Base-by-base conservation (phyloP, 1,140 invertebrate species). In the Trichoplusia ni region DNA sequence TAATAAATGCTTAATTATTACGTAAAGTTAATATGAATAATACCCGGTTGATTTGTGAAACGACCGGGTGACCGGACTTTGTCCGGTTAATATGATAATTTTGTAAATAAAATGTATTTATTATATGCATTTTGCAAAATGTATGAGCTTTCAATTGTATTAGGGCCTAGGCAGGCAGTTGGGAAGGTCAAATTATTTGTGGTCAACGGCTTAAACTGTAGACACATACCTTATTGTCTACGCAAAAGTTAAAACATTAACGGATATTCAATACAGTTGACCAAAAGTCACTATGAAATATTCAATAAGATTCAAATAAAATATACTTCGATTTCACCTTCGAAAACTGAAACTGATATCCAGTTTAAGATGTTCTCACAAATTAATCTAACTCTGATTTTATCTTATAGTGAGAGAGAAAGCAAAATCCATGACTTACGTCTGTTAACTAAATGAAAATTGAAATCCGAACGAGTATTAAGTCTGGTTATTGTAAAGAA, bases 71-170 rank as follows among this genome's bases (percentile, higher is more conserved):
- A 2, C 7, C 7, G 21, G 33, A 53, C 21, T 54, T 23, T 29
- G 21, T 13, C 19, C 53, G 14, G 5, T 29, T 23, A n/a, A 7
- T 19, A n/a, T 13, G 40, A 18, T 60, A 51, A 54, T 63, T 59
- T 64, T 65, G 58, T 70, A 66, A 58, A 61, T 68, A 63, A 4
- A 38, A 56, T 31, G 25, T 58, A 51, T n/a, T 7, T 58, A 59
- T 42, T 63, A 25, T 54, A 63, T 67, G 71, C 64, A 73, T 69
- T 73, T 71, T 70, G 68, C 59, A 60, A 29, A 66, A 64, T 74
- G 42, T 71, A 71, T 67, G 69, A 73, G 64, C 62, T 73, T 71
- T 63, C 58, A 61, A 61, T 42, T 58, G 18, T 64, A 61, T 37
- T 54, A 69, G 11, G 47, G 42, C 21, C 29, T 49, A 42, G 23